Percentiles rank a stretch among this genome's conserved stretches.
Conservation (phyloP, 2,797 vertebrate species). For the Chanos chanos region DNA sequence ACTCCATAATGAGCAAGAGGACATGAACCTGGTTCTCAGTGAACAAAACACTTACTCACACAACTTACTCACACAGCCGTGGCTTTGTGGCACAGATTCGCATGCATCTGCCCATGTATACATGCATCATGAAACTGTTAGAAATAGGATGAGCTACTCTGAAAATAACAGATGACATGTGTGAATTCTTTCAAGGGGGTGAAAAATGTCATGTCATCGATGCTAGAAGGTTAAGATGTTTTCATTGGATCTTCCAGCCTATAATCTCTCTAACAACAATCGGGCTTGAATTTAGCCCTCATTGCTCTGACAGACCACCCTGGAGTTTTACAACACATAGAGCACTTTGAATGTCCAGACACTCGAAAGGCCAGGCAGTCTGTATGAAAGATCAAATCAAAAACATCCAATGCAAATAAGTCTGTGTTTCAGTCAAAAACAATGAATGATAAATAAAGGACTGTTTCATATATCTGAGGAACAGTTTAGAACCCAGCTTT, state of each 20-base stretch:
- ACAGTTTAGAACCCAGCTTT: too few species aligned
- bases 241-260: too few species aligned
- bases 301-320: slow-evolving; percentile 48
- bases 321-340: slow-evolving; percentile 47
- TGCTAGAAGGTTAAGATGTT: not conserved
- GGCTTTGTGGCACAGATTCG: slow-evolving; percentile 16
- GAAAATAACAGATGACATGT: not conserved
- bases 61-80: too few species aligned
- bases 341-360: slow-evolving; percentile 38
- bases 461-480: too few species aligned
- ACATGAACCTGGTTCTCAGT: too few species aligned
- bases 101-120: slow-evolving; percentile 8
- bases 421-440: too few species aligned
- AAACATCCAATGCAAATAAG: slow-evolving; percentile 28
- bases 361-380: slow-evolving; percentile 28
- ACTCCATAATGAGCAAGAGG: too few species aligned
- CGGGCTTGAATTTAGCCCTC: slow-evolving; percentile 36
- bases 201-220: too few species aligned
- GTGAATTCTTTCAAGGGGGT: too few species aligned
- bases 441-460: too few species aligned
- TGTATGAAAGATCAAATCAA: slow-evolving; percentile 36
- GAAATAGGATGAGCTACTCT: not conserved
- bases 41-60: slow-evolving; percentile 6
- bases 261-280: slow-evolving; percentile 48
- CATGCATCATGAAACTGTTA: not conserved